A percentile compares a stretch with the other conserved stretches of the same genome.
These are phyloP conservation scores for Drosophila infuscata DNA, from an alignment of 2,888 invertebrate species.

Conservation along the genomic window DNA sequence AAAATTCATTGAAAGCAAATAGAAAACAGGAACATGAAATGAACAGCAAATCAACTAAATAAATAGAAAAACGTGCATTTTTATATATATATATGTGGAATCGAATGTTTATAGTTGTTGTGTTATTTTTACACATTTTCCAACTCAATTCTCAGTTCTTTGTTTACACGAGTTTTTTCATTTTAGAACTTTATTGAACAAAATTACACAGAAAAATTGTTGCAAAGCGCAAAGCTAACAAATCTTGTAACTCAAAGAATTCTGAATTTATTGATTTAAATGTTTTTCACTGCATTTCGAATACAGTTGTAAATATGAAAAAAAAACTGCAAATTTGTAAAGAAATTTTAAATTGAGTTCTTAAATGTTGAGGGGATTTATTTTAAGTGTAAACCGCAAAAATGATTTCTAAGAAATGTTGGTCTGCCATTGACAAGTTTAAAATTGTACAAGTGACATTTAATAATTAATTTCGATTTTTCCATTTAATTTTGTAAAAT, in stretches of 20 bases:
- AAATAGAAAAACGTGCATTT: slow-evolving; percentile 2
- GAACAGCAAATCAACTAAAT: slow-evolving; percentile 26
- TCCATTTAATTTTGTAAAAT: neutral
- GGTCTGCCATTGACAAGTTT: neutral
- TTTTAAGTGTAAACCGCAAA: neutral
- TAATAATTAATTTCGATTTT: neutral
- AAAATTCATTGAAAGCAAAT: slow-evolving; percentile 33
- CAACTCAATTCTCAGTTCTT: slow-evolving; percentile 11
- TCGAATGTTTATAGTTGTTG: slow-evolving; percentile 4
- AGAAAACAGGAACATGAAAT: slow-evolving; percentile 23
- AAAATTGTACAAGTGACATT: neutral
- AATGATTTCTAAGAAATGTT: neutral
- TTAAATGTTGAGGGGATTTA: slow-evolving; percentile 1
- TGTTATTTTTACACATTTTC: slow-evolving; percentile 14
- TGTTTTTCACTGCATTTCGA: neutral
- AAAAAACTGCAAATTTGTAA: neutral
- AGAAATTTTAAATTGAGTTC: neutral
- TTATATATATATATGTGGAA: neutral
- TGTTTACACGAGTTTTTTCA: slow-evolving; percentile 35
- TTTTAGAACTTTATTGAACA: slow-evolving; percentile 17
- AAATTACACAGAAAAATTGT: slow-evolving; percentile 7
- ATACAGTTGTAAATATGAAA: neutral
- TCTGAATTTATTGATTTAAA: neutral
- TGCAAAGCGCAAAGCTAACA: neutral
- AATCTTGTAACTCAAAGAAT: neutral